Evolutionary conservation across 2,888 invertebrate species (phyloP).

Genomic region (Nasonia oneida): DNA sequence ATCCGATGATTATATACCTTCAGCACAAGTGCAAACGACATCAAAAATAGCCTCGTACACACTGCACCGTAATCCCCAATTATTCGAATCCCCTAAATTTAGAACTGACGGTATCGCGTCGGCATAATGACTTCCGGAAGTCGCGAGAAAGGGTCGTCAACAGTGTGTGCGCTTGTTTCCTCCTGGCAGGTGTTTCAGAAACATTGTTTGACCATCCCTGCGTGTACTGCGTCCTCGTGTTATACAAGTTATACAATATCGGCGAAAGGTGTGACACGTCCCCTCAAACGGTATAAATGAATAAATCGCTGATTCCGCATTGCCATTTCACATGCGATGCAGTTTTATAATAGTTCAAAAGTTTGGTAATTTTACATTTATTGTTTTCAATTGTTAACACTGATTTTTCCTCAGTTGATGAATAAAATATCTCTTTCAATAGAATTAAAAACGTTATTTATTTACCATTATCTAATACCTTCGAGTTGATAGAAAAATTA

Average conservation of each 20-base stretch:
- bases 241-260: neutral
- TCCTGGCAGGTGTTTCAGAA: slow-evolving; percentile 20
- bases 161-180: slow-evolving; percentile 13
- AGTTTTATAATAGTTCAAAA: neutral
- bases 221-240: neutral
- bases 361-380: neutral
- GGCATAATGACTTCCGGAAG: slow-evolving; percentile 23
- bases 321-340: neutral
- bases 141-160: neutral
- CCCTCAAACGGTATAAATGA: neutral
- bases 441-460: too few relatives aligned
- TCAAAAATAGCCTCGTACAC: neutral
- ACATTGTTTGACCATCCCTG: slow-evolving; percentile 41
- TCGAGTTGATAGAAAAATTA: too few relatives aligned
- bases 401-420: too few relatives aligned
- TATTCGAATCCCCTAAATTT: slow-evolving; percentile 18
- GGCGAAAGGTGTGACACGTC: neutral
- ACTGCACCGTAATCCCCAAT: slow-evolving; percentile 4
- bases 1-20: neutral
- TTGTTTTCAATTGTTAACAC: too few relatives aligned
- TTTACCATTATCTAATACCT: too few relatives aligned
- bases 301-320: neutral
- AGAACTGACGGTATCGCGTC: slow-evolving; percentile 12
- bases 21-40: neutral
- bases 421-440: too few relatives aligned